A percentile compares a stretch with the other conserved stretches of the same genome.
Conservation (phyloP, 2,888 invertebrate species). For the Yponomeuta sedellus region DNA sequence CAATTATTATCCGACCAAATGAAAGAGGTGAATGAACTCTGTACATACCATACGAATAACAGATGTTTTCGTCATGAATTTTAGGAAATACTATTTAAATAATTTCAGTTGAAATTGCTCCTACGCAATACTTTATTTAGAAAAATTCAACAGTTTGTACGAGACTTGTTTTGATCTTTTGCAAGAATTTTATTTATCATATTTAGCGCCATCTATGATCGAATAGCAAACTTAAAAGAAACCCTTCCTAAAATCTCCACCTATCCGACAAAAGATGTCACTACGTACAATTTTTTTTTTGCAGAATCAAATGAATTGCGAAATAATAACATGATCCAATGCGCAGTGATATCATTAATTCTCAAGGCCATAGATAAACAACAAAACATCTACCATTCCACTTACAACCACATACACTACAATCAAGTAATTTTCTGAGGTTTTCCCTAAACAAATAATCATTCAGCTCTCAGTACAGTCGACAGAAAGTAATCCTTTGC, state of each 20-base stretch:
- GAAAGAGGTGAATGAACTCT: conserved; percentile 11
- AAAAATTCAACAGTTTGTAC: too few relatives aligned
- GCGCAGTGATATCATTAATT: not conserved
- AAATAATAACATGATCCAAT: not conserved
- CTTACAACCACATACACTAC: not conserved
- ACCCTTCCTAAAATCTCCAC: not conserved
- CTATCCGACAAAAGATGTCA: conserved; percentile 25
- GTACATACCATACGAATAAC: conserved; percentile 12
- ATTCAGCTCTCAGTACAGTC: not conserved
- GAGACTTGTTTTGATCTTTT: too few relatives aligned
- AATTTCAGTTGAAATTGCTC: not conserved
- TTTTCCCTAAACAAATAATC: not conserved
- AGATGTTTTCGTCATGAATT: not conserved
- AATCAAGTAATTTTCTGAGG: not conserved
- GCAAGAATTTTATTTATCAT: not conserved
- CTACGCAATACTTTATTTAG: too few relatives aligned
- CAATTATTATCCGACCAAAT: conserved; percentile 20
- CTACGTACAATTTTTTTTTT: not conserved
- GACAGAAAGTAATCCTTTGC: too few relatives aligned
- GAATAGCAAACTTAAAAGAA: conserved; percentile 22
- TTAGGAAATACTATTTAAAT: not conserved
- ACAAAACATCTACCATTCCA: not conserved
- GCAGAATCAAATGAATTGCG: not conserved
- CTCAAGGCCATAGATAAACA: not conserved
- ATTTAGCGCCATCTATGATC: conserved; percentile 28